phyloP scores from a whole-genome alignment of 2,113 vertebrate species.

The Hepsetus odoe region DNA sequence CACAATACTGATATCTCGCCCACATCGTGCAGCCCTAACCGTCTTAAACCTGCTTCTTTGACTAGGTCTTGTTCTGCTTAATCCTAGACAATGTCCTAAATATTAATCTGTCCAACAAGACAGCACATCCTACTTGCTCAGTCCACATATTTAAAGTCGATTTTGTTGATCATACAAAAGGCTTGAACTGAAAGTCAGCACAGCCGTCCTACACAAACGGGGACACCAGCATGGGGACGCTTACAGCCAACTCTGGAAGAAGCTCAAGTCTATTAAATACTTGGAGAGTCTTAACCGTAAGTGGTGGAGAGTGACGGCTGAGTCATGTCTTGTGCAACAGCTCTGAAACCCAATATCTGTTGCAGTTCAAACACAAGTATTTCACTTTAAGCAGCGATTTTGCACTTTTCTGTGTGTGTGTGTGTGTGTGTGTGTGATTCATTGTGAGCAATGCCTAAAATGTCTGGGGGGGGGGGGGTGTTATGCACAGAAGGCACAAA shows the following conservation, averaged over 20 bases:
- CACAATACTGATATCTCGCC: no score
- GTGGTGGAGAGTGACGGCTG: background rate
- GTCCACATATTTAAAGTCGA: no score
- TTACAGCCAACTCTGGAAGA: background rate
- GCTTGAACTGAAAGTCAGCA: no score
- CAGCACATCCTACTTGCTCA: no score
- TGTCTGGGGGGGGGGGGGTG: background rate
- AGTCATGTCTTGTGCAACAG: conserved; percentile 20
- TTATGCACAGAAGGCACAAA: background rate
- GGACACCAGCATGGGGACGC: no score
- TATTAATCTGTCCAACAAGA: no score
- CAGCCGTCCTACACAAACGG: no score
- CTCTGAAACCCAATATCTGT: background rate
- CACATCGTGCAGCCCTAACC: no score
- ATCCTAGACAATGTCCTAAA: no score
- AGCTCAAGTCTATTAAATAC: conserved; percentile 21
- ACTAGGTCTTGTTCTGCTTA: no score
- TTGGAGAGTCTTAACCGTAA: conserved; percentile 21
- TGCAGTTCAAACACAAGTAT: background rate
- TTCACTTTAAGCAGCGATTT: background rate
- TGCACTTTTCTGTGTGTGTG: conserved; percentile 12
- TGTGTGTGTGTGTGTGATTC: background rate
- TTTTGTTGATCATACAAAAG: no score
- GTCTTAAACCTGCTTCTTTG: no score
- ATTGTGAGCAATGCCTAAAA: background rate